Evolutionary conservation across 2,113 vertebrate genomes (phyloP).

Genomic region (Ailuropoda melanoleuca): DNA sequence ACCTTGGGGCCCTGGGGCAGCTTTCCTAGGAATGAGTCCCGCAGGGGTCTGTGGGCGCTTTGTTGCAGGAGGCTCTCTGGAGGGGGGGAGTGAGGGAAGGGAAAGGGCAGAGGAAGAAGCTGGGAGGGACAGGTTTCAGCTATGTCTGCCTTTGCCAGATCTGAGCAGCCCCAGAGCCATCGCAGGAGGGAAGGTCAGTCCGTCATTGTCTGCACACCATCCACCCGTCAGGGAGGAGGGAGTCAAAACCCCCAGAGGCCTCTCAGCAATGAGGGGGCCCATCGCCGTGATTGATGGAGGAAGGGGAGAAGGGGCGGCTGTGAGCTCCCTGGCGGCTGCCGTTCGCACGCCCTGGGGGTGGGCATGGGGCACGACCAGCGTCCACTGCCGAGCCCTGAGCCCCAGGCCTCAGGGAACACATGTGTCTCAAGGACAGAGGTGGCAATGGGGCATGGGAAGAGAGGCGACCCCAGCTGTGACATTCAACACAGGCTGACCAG

Average conservation of each 20-base stretch:
- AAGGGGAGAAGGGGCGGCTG: neutral
- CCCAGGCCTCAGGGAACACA: neutral
- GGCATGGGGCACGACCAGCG: neutral
- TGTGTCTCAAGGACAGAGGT: neutral
- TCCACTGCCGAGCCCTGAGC: too few species aligned
- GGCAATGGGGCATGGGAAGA: neutral
- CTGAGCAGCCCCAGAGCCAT: neutral
- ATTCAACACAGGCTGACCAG: too few species aligned
- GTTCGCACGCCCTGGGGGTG: fast-evolving
- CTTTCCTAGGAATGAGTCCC: neutral
- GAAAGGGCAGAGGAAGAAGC: neutral
- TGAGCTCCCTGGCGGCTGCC: neutral
- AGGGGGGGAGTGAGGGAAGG: neutral
- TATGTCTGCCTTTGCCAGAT: neutral
- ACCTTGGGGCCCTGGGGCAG: neutral
- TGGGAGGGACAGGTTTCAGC: neutral
- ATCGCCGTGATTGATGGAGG: neutral
- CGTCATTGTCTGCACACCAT: too few species aligned
- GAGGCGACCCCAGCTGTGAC: neutral
- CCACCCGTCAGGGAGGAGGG: too few species aligned
- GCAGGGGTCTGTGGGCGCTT: neutral
- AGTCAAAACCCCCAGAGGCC: neutral
- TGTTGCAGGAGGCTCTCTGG: neutral
- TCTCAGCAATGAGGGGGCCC: neutral
- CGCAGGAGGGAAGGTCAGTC: neutral